These are phyloP conservation scores for Mythimna lalbum DNA, from an alignment of 2,888 invertebrate genomes.

Conservation along the genomic window DNA sequence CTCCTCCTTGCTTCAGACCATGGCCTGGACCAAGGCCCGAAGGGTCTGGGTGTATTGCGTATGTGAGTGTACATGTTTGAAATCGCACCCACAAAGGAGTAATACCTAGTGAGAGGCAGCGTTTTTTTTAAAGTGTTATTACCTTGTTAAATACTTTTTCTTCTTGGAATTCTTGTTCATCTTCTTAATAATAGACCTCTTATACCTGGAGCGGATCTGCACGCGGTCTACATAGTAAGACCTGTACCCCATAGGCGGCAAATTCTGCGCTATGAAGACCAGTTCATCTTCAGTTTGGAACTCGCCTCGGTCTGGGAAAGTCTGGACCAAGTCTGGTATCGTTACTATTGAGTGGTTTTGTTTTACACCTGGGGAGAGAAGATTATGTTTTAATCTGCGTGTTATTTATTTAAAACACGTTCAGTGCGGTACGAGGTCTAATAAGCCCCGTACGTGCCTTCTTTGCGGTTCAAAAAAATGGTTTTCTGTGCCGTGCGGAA, in stretches of 20 bases:
- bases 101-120: too few relatives aligned
- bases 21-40: too few relatives aligned
- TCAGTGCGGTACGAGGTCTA: too few relatives aligned
- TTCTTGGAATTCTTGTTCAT: slow-evolving; percentile 64
- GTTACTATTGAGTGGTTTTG: slow-evolving; percentile 91
- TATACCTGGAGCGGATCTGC: slow-evolving; percentile 22
- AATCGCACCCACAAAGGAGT: too few relatives aligned
- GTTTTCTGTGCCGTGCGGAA: too few relatives aligned
- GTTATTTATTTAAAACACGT: too few relatives aligned
- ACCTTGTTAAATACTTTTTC: slow-evolving; percentile 69
- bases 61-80: too few relatives aligned
- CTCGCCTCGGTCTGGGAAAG: slow-evolving; percentile 87
- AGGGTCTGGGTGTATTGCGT: too few relatives aligned
- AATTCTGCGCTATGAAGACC: slow-evolving; percentile 91
- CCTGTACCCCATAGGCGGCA: slow-evolving; percentile 93
- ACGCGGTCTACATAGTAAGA: slow-evolving; percentile 89
- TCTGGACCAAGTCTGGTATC: slow-evolving; percentile 89
- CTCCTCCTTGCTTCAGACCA: too few relatives aligned
- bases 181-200: slow-evolving; percentile 71
- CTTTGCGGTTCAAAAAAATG: too few relatives aligned
- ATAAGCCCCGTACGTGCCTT: too few relatives aligned
- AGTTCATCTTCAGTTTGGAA: slow-evolving; percentile 88
- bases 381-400: neutral
- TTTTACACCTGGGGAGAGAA: slow-evolving; percentile 78
- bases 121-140: neutral